These are phyloP conservation scores for Montipora cactus DNA, from an alignment of 64 coral and sea anemone genomes.

Conservation along the genomic window DNA sequence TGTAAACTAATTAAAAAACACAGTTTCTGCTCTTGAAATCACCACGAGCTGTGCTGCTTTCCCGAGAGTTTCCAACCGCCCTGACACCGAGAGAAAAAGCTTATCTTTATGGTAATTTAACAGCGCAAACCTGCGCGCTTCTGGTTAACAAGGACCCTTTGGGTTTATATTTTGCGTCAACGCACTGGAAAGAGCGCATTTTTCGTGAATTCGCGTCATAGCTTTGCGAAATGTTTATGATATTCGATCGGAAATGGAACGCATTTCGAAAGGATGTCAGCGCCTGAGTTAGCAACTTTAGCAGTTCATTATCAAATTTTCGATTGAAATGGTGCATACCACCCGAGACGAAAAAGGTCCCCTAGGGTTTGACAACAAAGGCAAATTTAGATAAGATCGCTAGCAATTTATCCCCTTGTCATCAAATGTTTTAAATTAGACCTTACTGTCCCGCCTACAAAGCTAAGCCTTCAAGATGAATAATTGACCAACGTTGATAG, in stretches of 20 bases:
- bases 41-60: neutral
- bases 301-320: conserved; percentile 80
- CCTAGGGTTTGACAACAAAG: conserved; percentile 66
- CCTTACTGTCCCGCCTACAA: conserved; percentile 67
- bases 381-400: conserved; percentile 78
- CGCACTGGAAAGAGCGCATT: neutral
- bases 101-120: neutral
- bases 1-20: conserved; percentile 89
- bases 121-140: neutral
- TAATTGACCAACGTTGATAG: conserved; percentile 56
- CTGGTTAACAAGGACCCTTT: neutral
- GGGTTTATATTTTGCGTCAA: neutral
- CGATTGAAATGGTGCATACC: conserved; percentile 68
- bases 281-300: conserved; percentile 52
- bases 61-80: conserved; percentile 12
- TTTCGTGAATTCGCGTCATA: neutral
- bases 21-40: conserved; percentile 55
- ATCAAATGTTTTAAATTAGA: conserved; percentile 83
- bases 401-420: conserved; percentile 75
- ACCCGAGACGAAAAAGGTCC: conserved; percentile 75
- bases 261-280: conserved; percentile 80
- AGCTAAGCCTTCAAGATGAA: conserved; percentile 54
- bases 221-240: conserved; percentile 65
- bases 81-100: conserved; percentile 20
- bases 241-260: conserved; percentile 83